Base-by-base conservation (phyloP, 2,113 vertebrate genomes). In the Tinamus guttatus region DNA sequence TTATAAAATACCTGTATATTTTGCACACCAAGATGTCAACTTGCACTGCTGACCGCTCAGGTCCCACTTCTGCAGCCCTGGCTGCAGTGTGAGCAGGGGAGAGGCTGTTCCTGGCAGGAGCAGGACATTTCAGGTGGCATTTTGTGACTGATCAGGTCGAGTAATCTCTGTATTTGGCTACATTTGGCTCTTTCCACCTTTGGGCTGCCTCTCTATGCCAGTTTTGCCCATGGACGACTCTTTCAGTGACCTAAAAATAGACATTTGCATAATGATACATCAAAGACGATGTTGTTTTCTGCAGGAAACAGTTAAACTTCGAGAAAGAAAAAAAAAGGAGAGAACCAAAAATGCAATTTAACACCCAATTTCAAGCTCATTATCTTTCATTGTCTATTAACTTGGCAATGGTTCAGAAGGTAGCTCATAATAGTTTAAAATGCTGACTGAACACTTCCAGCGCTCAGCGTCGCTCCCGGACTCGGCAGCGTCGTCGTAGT, bases 301-400 rank as follows among this genome's bases (percentile, higher is more conserved):
- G 95, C 97, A 98, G 97, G 98, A 98, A 98, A 98, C 93, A 96
- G 98, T 98, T 98, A 98, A 98, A 98, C 96, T 97, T 98, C 95
- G 95, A 96, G 94, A 96, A 96, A 92, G 95, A 56, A 74, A 95
- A 80, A 78, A 97, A 95, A 75, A 58, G 67, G 93, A 98, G 96
- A 98, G 97, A 98, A 98, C 98, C 98, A 98, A 98, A 98, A 98
- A 98, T 97, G 98, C 98, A 98, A 98, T 98, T 98, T 98, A 98
- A 98, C 98, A 98, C 98, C 98, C 98, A 98, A 98, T 98, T 99
- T 98, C 98, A 98, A 98, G 98, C 98, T 98, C 98, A 98, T 98
- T 98, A 98, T 98, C 98, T 98, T 98, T 98, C 98, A 98, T 98
- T 98, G 98, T 98, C 98, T 98, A 98, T 98, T 98, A 98, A 98